These are phyloP conservation scores for Euura saliciscinereae DNA, from an alignment of 1,140 invertebrate genomes.

Conservation along the genomic window DNA sequence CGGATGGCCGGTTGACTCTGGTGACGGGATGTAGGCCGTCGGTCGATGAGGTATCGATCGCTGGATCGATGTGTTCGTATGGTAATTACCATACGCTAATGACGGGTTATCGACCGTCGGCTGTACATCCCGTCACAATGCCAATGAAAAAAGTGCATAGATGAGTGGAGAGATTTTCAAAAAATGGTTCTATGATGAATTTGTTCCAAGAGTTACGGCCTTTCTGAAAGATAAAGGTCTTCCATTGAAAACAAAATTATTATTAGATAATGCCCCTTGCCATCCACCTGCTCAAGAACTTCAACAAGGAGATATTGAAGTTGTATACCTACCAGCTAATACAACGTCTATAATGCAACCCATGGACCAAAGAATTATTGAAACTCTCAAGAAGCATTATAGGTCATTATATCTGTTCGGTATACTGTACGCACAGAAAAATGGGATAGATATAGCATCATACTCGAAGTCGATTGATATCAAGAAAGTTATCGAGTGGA, in stretches of 20 bases:
- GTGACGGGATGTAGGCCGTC: too few relatives aligned
- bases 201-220: constrained; percentile 33
- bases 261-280: not conserved
- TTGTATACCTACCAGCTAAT: constrained; percentile 45
- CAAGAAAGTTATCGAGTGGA: not conserved
- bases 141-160: constrained; percentile 42
- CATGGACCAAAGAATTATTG: constrained; percentile 51
- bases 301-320: not conserved
- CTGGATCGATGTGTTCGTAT: too few relatives aligned
- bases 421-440: not conserved
- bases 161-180: constrained; percentile 41
- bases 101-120: too few relatives aligned
- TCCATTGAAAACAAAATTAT: not conserved
- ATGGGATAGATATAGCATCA: not conserved
- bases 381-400: constrained; percentile 29
- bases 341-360: constrained; percentile 48
- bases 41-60: too few relatives aligned
- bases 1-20: too few relatives aligned
- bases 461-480: not conserved
- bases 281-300: not conserved
- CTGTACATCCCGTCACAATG: too few relatives aligned
- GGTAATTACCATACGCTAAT: too few relatives aligned
- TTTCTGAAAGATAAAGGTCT: not conserved
- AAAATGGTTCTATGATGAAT: constrained; percentile 43
- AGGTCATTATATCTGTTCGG: not conserved